phyloP scores from a whole-genome alignment of 37 sponge, comb jelly and placozoan species.

The Corticium candelabrum region DNA sequence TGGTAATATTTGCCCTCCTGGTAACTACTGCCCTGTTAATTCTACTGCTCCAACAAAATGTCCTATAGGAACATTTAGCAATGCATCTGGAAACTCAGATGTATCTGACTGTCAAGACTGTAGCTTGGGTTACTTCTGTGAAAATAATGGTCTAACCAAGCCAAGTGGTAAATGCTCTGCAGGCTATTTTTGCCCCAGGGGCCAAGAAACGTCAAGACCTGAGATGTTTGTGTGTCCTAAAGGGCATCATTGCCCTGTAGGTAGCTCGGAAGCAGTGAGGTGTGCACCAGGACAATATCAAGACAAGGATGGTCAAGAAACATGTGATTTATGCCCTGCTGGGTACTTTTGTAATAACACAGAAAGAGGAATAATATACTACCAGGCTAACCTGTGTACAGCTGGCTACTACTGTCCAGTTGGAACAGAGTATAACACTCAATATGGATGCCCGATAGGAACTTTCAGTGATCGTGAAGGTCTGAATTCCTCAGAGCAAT shows the following conservation, averaged over 20 bases:
- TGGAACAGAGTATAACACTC: slow-evolving; percentile 8
- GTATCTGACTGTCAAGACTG: slow-evolving; percentile 16
- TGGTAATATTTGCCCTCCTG: slow-evolving; percentile 11
- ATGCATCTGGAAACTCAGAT: not conserved
- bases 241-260: slow-evolving; percentile 27
- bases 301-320: slow-evolving; percentile 2
- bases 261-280: not conserved
- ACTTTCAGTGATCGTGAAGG: slow-evolving; percentile 19
- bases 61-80: slow-evolving; percentile 23
- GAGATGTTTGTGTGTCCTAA: slow-evolving; percentile 10
- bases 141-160: not conserved
- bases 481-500: slow-evolving; percentile 8
- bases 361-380: not conserved
- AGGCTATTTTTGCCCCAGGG: slow-evolving; percentile 22
- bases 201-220: not conserved
- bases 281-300: slow-evolving; percentile 30
- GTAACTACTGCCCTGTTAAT: not conserved
- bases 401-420: slow-evolving; percentile 30
- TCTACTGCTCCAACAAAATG: slow-evolving; percentile 5
- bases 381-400: not conserved
- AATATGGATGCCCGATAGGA: slow-evolving; percentile 1
- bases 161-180: slow-evolving; percentile 20
- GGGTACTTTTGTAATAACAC: slow-evolving; percentile 14
- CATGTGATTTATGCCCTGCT: slow-evolving; percentile 16
- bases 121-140: slow-evolving; percentile 20